Base-by-base conservation (phyloP, 2,888 invertebrate species). In the Stegophylla sp. region DNA sequence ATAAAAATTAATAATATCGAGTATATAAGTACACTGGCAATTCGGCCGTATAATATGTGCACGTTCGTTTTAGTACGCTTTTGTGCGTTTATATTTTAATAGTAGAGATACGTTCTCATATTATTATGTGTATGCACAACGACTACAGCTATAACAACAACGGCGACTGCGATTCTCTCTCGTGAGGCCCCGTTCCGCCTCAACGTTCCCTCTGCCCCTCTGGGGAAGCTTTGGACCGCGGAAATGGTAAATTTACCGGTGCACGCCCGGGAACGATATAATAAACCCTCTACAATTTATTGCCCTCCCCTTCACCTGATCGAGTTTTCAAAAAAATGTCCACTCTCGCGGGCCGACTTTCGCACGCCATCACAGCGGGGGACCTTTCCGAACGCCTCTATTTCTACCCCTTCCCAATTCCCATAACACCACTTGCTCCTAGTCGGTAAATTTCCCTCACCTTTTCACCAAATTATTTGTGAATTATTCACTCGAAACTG, bases 231-330 rank as follows among this genome's bases (percentile, higher is more conserved):
- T 51, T 51, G 9, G 5, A 5, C 13, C 4, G 15, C 20, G 15
- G 13, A 23, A 23, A 45, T 23, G 13, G 26, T 5, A 7, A 43
- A 26, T 48, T 48, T 28, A 51, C n/a, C 51, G 51, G 20, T 26
- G n/a, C 5, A 12, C 13, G 13, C 20, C 4, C 13, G 51, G 51
- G 20, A 69, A 51, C 69, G 20, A 69, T 53, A 69, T 51, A n/a
- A 45, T 28, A 45, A 69, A 51, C 28, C 45, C n/a, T 51, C 13
- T 7, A 20, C 28, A 69, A 69, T 69, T 69, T 69, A 69, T 69
- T 34, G 20, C 69, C 51, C 20, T 51, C 69, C 51, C 51, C 17
- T 20, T 1, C 17, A 13, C 34, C 4, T 41, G 41, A 20, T 41
- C 34, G 41, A 7, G 34, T 64, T 64, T 43, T 45, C 12, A 26